A percentile compares a stretch with the other conserved stretches of the same genome.
Evolutionary conservation across 35 echinoderm and acorn worm species (phyloP).

Genomic region (Stichopus chloronotus): DNA sequence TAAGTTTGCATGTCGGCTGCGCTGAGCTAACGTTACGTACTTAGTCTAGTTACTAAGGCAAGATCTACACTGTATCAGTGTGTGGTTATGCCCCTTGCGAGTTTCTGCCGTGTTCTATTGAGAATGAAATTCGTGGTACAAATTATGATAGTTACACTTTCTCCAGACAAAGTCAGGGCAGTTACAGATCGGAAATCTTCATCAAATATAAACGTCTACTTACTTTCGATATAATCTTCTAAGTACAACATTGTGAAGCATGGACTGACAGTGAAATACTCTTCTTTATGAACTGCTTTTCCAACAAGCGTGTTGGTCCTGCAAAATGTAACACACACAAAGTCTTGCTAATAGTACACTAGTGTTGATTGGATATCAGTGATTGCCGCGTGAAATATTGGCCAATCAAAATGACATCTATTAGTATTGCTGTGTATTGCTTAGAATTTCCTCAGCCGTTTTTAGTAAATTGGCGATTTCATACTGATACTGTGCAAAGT

Average conservation of each 20-base stretch:
- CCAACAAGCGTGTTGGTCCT: background rate
- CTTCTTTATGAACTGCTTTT: background rate
- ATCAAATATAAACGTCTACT: background rate
- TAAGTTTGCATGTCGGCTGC: too few relatives aligned
- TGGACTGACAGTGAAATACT: background rate
- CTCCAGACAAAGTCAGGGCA: background rate
- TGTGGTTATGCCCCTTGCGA: too few relatives aligned
- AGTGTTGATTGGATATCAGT: background rate
- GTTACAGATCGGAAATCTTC: background rate
- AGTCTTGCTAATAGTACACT: background rate
- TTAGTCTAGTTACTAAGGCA: background rate
- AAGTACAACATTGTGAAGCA: slow-evolving; percentile 61
- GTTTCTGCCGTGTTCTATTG: too few relatives aligned
- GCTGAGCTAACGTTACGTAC: background rate
- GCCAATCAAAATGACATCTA: background rate
- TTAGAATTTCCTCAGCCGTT: background rate
- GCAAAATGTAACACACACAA: background rate
- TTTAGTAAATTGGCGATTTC: background rate
- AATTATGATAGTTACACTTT: background rate
- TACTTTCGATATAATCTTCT: slow-evolving; percentile 69
- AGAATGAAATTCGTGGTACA: background rate
- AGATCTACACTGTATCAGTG: background rate
- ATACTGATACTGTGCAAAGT: background rate
- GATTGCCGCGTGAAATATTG: background rate
- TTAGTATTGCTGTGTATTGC: too few relatives aligned